Percentiles rank a stretch among this genome's conserved stretches.
phyloP scores from a whole-genome alignment of 2,113 vertebrate species.

The Hydrochoerus hydrochaeris region DNA sequence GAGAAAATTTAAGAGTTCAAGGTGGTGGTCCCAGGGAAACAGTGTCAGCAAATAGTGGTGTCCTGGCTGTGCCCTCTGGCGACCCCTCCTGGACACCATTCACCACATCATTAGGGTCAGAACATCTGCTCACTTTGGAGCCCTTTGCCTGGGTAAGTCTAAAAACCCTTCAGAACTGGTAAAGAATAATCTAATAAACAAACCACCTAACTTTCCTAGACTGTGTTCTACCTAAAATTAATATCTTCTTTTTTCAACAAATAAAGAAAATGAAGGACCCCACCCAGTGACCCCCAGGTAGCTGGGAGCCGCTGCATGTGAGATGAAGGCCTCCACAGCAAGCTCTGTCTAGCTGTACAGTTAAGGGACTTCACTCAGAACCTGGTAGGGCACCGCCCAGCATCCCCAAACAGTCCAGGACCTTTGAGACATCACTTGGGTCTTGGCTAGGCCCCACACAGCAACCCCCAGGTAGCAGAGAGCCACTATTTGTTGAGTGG shows the following conservation, averaged over 20 bases:
- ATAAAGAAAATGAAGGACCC: neutral
- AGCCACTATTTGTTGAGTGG: too few relatives aligned
- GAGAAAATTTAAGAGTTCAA: neutral
- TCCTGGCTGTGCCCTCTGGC: neutral
- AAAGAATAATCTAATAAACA: neutral
- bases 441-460: too few relatives aligned
- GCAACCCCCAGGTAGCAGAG: too few relatives aligned
- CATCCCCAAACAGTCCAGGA: too few relatives aligned
- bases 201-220: slow-evolving; percentile 25
- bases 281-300: too few relatives aligned
- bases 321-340: too few relatives aligned
- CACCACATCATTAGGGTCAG: neutral
- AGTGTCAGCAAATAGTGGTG: neutral
- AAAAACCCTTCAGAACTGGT: neutral
- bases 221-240: neutral
- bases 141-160: neutral
- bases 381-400: too few relatives aligned
- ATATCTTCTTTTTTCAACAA: slow-evolving; percentile 3
- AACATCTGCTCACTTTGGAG: neutral
- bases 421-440: too few relatives aligned
- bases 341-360: too few relatives aligned
- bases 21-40: neutral
- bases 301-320: too few relatives aligned
- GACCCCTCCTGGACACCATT: neutral
- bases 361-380: too few relatives aligned